Conservation (phyloP, 2,797 vertebrate species). For the Pteropus rufus region DNA sequence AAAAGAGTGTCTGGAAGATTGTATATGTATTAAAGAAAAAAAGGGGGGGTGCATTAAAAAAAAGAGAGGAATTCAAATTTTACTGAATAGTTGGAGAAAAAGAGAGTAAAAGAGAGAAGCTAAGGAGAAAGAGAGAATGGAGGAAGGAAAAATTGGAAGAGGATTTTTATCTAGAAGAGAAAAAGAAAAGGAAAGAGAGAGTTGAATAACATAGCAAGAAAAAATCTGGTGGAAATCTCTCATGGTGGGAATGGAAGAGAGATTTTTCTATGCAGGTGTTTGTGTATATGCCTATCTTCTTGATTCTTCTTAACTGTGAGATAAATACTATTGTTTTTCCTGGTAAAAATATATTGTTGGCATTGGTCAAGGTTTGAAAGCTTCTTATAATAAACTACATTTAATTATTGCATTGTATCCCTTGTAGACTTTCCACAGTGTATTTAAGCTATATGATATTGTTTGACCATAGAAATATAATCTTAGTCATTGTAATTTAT, state of each 20-base stretch:
- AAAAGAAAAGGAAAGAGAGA: neutral
- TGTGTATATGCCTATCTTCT: neutral
- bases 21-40: neutral
- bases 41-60: neutral
- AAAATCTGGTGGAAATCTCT: neutral
- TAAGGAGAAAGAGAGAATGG: neutral
- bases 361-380: neutral
- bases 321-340: neutral
- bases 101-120: neutral
- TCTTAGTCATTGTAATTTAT: neutral
- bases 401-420: neutral
- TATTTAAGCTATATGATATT: neutral
- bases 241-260: neutral
- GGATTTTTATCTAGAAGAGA: neutral
- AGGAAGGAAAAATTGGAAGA: neutral
- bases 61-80: neutral
- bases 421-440: neutral
- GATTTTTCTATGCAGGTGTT: neutral
- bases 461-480: neutral
- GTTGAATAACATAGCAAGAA: neutral
- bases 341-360: neutral
- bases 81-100: neutral
- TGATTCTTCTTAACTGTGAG: neutral
- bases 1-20: neutral
- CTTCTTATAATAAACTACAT: neutral